Conservation (phyloP, 1,140 invertebrate genomes). For the Rhopalosiphum padi region DNA sequence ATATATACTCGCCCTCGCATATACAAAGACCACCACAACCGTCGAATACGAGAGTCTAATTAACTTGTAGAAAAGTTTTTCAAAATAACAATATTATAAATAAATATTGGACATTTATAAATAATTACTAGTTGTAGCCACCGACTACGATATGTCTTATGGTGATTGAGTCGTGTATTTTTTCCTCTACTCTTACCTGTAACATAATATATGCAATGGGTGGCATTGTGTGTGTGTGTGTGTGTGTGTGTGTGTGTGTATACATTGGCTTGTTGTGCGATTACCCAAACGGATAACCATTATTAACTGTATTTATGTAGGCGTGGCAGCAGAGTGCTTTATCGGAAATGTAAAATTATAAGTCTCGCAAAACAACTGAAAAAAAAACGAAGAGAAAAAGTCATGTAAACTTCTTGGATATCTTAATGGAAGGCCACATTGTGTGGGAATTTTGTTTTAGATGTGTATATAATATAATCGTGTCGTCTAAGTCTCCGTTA, state of each 20-base stretch:
- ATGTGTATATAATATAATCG: slow-evolving; percentile 38
- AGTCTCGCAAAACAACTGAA: slow-evolving; percentile 44
- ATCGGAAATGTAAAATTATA: slow-evolving; percentile 51
- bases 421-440: slow-evolving; percentile 43
- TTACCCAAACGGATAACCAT: slow-evolving; percentile 46
- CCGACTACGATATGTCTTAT: neutral
- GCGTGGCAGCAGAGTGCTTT: slow-evolving; percentile 18
- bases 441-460: slow-evolving; percentile 29
- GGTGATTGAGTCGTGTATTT: slow-evolving; percentile 31
- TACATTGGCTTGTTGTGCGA: neutral
- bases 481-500: neutral
- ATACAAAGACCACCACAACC: slow-evolving; percentile 19
- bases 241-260: neutral
- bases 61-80: slow-evolving; percentile 39
- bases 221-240: slow-evolving; percentile 22
- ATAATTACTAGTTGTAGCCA: slow-evolving; percentile 40
- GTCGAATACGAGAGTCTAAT: slow-evolving; percentile 7
- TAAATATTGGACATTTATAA: slow-evolving; percentile 33
- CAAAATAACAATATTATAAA: slow-evolving; percentile 41
- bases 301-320: slow-evolving; percentile 50
- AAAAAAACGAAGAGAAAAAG: slow-evolving; percentile 29
- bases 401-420: slow-evolving; percentile 10
- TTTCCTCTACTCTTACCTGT: neutral
- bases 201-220: slow-evolving; percentile 19
- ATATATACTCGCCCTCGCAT: neutral